Evolutionary conservation across 2,113 vertebrate species (phyloP).

Genomic region (Sinosuthora webbiana): DNA sequence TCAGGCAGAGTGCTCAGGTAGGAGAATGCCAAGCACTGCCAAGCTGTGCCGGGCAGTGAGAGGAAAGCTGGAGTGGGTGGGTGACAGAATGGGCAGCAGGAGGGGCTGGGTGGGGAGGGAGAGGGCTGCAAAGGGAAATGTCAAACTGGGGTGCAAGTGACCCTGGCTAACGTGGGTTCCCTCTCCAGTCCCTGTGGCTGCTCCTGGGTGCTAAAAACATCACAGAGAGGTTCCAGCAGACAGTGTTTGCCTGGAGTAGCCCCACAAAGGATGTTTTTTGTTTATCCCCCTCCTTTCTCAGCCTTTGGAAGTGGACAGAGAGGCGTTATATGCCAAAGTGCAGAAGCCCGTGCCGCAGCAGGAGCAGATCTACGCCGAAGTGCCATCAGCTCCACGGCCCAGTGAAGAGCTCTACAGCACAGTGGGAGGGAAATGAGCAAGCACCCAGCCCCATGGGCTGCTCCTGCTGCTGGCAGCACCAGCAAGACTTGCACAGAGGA

Average conservation of each 20-base stretch:
- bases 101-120: background rate
- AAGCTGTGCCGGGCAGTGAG: fast-evolving
- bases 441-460: fast-evolving
- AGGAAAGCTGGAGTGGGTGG: background rate
- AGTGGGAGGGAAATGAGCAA: background rate
- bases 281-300: background rate
- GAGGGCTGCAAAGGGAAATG: background rate
- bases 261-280: fast-evolving
- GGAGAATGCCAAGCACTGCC: background rate
- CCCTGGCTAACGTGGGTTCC: background rate
- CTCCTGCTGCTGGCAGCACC: background rate
- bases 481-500: background rate
- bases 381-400: fast-evolving
- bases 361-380: background rate
- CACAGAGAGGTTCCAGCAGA: background rate
- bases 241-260: background rate
- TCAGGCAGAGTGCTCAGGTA: background rate
- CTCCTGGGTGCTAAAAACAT: background rate
- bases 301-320: background rate
- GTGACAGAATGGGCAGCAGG: fast-evolving
- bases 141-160: no score
- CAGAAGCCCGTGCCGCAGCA: fast-evolving
- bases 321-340: fast-evolving
- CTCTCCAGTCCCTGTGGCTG: fast-evolving
- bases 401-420: background rate